Evolutionary conservation across 1,140 invertebrate genomes (phyloP).

Genomic region (Plutomurus gul): DNA sequence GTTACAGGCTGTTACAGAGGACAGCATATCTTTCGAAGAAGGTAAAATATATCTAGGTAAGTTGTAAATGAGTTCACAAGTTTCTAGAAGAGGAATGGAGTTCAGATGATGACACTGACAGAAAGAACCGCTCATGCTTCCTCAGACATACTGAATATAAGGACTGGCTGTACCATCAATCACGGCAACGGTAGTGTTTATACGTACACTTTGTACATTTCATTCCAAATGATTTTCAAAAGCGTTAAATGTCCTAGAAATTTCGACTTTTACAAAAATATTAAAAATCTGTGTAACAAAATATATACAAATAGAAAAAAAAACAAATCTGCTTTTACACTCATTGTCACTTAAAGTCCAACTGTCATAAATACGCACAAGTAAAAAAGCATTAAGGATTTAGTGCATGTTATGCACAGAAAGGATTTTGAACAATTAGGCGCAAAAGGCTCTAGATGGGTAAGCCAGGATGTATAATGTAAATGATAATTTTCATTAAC

Average conservation of each 20-base stretch:
- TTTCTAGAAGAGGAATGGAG: not conserved
- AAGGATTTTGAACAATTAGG: slow-evolving; percentile 1
- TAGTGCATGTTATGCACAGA: slow-evolving; percentile 1
- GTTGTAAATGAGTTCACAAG: slow-evolving; percentile 25
- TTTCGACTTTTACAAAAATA: not conserved
- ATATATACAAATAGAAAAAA: not conserved
- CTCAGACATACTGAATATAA: slow-evolving; percentile 18
- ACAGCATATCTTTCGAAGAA: slow-evolving; percentile 4
- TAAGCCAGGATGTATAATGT: not conserved
- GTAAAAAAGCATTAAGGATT: slow-evolving; percentile 32
- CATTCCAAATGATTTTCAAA: not conserved
- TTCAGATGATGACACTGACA: slow-evolving; percentile 44
- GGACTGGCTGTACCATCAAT: slow-evolving; percentile 40
- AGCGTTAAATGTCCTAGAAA: no score
- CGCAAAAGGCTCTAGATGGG: slow-evolving; percentile 6
- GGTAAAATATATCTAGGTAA: slow-evolving; percentile 17
- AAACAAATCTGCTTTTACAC: no score
- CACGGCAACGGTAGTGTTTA: not conserved
- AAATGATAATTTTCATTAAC: not conserved
- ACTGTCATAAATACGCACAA: slow-evolving; percentile 20
- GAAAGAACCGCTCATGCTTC: slow-evolving; percentile 31
- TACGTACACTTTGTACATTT: slow-evolving; percentile 3
- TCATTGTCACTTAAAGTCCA: not conserved
- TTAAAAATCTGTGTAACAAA: not conserved
- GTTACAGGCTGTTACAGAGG: not conserved